Base-by-base conservation (phyloP, 2,113 vertebrate genomes). In the Dunckerocampus dactyliophorus region DNA sequence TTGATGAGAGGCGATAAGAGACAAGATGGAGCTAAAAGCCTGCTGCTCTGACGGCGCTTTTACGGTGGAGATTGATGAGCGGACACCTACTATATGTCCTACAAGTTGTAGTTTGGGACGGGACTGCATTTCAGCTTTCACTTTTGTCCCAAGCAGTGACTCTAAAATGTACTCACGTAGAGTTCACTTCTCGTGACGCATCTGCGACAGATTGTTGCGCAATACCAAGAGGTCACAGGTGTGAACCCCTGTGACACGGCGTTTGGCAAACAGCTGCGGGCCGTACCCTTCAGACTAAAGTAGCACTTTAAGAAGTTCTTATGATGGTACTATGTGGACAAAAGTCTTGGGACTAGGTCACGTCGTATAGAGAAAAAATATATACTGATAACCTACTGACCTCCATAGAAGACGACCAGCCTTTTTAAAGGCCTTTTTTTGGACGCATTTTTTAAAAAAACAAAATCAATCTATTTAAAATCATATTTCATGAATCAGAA, bases 1-100 rank as follows among this genome's bases (percentile, higher is more conserved):
- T 75, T 79, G 84, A 85, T 87, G 77, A 81, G 75, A 54, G 63
- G 60, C 65, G 83, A 85, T 85, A 83, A 83, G 69, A 76, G 66
- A 80, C 58, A 47, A 74, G 78, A 80, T 75, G 49, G 59, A 82
- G 75, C 72, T 72, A 66, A 85, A 82, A 72, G 76, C 59, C 65
- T 62, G 55, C 73, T 51, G 74, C 37, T 61, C 53, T 47, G 62
- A 69, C 50, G 68, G 64, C 43, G 65, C 77, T 80, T 81, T 76
- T 60, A 65, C 51, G 68, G 21, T 15, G 66, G 53, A 69, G 66
- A 71, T 76, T 73, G 48, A 75, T 67, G 69, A 77, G 75, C 75
- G 65, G 59, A 59, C 55, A 59, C 19, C 66, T 55, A 34, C 71
- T 61, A 66, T 61, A 45, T 53, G 59, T 56, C 59, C 17, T 22